Conservation (phyloP, 2,888 invertebrate species). For the Spodoptera littoralis region DNA sequence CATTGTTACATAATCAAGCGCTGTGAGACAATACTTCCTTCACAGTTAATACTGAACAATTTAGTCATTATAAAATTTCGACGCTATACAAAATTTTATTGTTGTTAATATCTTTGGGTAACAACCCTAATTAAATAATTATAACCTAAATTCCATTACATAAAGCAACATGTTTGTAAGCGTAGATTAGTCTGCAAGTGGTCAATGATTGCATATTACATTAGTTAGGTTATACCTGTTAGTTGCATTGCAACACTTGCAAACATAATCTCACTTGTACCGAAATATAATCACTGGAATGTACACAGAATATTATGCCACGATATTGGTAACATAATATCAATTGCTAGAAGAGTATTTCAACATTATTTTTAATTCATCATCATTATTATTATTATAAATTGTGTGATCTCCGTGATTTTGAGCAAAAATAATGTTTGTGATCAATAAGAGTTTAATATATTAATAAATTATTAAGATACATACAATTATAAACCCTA, state of each 20-base stretch:
- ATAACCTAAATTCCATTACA: constrained; percentile 44
- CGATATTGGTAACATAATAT: constrained; percentile 48
- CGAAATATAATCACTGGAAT: constrained; percentile 50
- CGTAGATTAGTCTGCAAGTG: constrained; percentile 28
- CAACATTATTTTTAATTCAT: constrained; percentile 18
- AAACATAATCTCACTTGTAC: constrained; percentile 35
- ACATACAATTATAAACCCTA: constrained; percentile 57
- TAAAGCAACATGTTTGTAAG: constrained; percentile 24
- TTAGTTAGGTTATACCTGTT: background rate
- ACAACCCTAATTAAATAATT: constrained; percentile 41
- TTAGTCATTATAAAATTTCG: constrained; percentile 51
- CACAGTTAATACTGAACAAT: constrained; percentile 81
- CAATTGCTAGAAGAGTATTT: constrained; percentile 13
- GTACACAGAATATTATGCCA: constrained; percentile 50
- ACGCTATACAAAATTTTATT: constrained; percentile 48
- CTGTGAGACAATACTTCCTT: constrained; percentile 66
- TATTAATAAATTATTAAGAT: constrained; percentile 40
- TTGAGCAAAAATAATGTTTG: constrained; percentile 5
- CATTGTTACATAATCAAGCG: constrained; percentile 59
- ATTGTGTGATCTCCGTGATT: constrained; percentile 64
- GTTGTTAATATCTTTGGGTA: constrained; percentile 28
- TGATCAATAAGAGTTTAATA: too few relatives aligned
- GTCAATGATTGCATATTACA: constrained; percentile 13
- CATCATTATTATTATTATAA: constrained; percentile 4
- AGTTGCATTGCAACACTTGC: constrained; percentile 27